phyloP scores from a whole-genome alignment of 53 echinoderm and acorn worm genomes.

The Zoroaster sp. region DNA sequence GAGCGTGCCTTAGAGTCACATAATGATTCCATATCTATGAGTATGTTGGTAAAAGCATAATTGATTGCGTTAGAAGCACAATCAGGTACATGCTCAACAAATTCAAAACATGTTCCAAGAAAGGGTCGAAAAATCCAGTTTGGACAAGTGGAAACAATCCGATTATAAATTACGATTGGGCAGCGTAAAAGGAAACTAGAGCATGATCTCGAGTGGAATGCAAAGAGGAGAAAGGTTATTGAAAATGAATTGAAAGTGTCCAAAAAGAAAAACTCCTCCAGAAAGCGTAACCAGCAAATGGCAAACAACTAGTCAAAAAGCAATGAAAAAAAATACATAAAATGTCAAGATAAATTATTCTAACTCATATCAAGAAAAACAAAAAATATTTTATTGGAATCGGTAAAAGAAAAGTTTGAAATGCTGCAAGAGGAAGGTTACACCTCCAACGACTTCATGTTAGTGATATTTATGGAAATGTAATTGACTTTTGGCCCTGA shows the following conservation, averaged over 20 bases:
- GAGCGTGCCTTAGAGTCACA: not conserved
- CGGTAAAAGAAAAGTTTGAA: not conserved
- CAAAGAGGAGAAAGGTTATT: no score
- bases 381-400: not conserved
- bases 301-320: not conserved
- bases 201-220: slow-evolving; percentile 45
- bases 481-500: no score
- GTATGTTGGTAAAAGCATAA: not conserved
- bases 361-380: not conserved
- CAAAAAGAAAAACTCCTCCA: not conserved
- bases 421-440: not conserved
- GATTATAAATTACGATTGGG: not conserved
- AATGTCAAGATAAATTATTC: not conserved
- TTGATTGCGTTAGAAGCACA: not conserved
- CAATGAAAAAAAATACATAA: not conserved
- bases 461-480: slow-evolving; percentile 4
- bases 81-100: not conserved
- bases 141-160: not conserved
- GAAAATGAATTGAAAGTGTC: slow-evolving; percentile 18
- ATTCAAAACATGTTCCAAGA: not conserved
- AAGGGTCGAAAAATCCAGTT: not conserved
- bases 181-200: slow-evolving; percentile 22
- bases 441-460: not conserved
- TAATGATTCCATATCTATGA: not conserved
- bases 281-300: not conserved